Base-by-base conservation (phyloP, 2,797 vertebrate species). In the Arremon aurantiirostris region DNA sequence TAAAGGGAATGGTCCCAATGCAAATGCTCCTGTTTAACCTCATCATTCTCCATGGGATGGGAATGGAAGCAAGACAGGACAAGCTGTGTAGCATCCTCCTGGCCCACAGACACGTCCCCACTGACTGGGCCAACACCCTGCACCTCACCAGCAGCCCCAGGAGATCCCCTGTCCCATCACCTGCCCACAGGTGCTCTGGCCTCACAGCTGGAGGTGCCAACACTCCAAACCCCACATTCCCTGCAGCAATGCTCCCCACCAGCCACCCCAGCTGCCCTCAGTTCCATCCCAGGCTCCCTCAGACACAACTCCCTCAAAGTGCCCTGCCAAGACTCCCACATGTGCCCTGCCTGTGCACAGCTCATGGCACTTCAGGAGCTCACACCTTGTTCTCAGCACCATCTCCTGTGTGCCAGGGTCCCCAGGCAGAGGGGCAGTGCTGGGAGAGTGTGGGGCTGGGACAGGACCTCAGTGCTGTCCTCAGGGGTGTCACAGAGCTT, bases 21-120 rank as follows among this genome's bases (percentile, higher is more conserved):
- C 46, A 87, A 72, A 57, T 35, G 65, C 35, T 85, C 56, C 49
- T 42, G 34, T 72, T 93, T 86, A 91, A 81, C 66, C 65, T 27
- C 5, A 0, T 39, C 44, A 7, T 75, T 68, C 46, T 91, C 55
- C 47, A 39, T 3, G 42, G 77, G 39, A 57, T 11, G 30, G 53
- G 41, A 91, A 41, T 4, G 49, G 16, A 86, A 82, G 35, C 28
- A 50, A 55, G 55, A 66, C 1, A 2, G 55, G 6, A 30, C 35
- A 53, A 17, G 17, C 78, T 80, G 82, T 20, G 61, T 34, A 85
- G 53, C 79, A 34, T 52, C 77, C 47, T 59, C 35, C 20, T 1
- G 5, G 34, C 39, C 69, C 12, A 22, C 1, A 53, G 50, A 26
- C 5, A 47, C 9, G 2, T 60, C 23, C 39, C 47, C 8, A 18